Conservation (phyloP, 2,113 vertebrate genomes). For the Formicarius rufipectus region DNA sequence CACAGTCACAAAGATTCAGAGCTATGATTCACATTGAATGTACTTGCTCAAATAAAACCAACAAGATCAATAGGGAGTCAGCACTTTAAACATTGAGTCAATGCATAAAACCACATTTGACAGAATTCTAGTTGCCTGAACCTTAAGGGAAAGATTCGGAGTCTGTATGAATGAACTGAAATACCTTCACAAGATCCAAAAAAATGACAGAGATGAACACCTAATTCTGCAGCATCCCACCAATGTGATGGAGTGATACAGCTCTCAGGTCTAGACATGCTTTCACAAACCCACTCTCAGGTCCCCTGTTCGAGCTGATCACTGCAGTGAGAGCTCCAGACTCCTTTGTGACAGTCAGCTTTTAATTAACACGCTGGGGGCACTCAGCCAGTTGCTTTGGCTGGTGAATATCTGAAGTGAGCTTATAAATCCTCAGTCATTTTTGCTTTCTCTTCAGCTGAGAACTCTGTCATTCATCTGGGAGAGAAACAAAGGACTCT, state of each 20-base stretch:
- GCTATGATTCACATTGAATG: not conserved
- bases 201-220: fast-evolving
- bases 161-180: not conserved
- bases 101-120: not conserved
- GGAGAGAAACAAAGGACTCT: not conserved
- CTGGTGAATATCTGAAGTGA: not conserved
- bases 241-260: fast-evolving
- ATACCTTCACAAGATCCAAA: fast-evolving
- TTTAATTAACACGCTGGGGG: not conserved
- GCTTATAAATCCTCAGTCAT: not conserved
- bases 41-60: not conserved
- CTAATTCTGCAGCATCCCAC: not conserved
- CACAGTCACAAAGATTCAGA: not conserved
- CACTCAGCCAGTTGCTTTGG: not conserved
- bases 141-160: not conserved
- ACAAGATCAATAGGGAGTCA: fast-evolving
- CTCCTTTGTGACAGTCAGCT: not conserved
- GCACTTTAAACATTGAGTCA: not conserved
- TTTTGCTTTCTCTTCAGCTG: not conserved
- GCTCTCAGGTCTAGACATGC: not conserved
- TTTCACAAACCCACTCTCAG: not conserved
- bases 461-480: not conserved
- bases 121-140: not conserved
- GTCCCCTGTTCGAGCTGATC: not conserved
- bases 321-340: not conserved